Conservation (phyloP, 2,797 vertebrate genomes). For the Chaunax sp. region DNA sequence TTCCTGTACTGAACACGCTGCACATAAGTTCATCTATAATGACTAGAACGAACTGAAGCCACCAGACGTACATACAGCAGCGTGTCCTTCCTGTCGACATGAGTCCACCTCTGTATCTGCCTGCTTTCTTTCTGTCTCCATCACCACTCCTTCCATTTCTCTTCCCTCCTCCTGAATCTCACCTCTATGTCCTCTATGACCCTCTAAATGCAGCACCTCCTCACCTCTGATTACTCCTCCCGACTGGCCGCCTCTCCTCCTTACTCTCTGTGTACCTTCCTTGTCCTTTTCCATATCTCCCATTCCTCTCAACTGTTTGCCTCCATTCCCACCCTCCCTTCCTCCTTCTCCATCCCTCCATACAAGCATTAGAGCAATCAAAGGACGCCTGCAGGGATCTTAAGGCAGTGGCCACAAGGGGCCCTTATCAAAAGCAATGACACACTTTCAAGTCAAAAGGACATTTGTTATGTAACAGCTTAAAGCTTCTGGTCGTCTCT, state of each 20-base stretch:
- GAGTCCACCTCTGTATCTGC: conserved; percentile 19
- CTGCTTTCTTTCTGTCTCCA: background rate
- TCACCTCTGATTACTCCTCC: background rate
- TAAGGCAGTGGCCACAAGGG: conserved; percentile 48
- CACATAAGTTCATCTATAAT: conserved; percentile 47
- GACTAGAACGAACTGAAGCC: conserved; percentile 22
- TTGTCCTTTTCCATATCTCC: conserved; percentile 28
- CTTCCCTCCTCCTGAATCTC: conserved; percentile 20
- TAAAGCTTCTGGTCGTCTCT: conserved; percentile 61
- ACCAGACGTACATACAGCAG: too few species aligned
- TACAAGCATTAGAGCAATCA: conserved; percentile 50
- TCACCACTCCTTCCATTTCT: conserved; percentile 10
- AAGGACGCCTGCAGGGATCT: conserved; percentile 51
- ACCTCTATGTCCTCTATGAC: conserved; percentile 11
- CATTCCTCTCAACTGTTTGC: conserved; percentile 12
- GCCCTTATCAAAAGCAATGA: conserved; percentile 67
- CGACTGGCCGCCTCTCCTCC: conserved; percentile 6
- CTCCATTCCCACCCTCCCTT: conserved; percentile 13
- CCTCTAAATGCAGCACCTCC: conserved; percentile 7
- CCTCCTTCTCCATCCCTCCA: conserved; percentile 33
- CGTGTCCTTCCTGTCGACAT: conserved; percentile 32
- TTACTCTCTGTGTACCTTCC: background rate
- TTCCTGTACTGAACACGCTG: conserved; percentile 6
- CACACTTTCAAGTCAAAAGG: conserved; percentile 77
- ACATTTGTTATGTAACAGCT: conserved; percentile 74